Base-by-base conservation (phyloP, 2,888 invertebrate genomes). In the Eupeodes latifasciatus region DNA sequence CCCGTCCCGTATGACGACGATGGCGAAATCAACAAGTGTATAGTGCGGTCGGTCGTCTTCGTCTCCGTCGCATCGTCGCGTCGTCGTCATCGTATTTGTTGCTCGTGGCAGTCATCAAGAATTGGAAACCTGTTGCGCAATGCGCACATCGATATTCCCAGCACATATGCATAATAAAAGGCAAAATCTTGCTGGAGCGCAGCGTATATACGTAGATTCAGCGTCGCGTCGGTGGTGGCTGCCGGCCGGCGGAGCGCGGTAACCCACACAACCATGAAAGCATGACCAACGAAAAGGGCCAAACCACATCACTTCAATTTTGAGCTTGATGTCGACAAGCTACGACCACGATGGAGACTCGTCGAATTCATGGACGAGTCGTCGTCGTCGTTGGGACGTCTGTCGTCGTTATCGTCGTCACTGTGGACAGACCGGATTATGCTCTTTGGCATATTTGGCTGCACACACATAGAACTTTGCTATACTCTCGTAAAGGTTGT, bases 271-370 rank as follows among this genome's bases (percentile, higher is more conserved):
- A 79, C 64, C 86, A 83, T 66, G 75, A 72, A 51, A 86, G 69
- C 83, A 83, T 86, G 85, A 79, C 82, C 78, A 74, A 62, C 75
- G 80, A 86, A 83, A 86, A 86, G 79, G 83, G 86, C 82, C 82
- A 74, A 80, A 36, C 34, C 7, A 61, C 59, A 19, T 10, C 40
- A 40, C 4, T 10, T 19, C 72, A 55, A 53, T 62, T 47, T 59
- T 10, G 40, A 66, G 14, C n/a, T 9, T 34, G 59, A 36, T 59
- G 66, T 40, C 16, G 62, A 64, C 64, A n/a, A 66, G 14, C n/a
- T 9, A 27, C n/a, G 55, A 40, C 62, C 40, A 62, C n/a, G 36
- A 55, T 40, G 69, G 12, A 53, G 16, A n/a, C 36, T 19, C 53
- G 53, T 47, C 47, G 69, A 55, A 64, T 82, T 64, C 62, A 77